Percentiles rank a stretch among this genome's conserved stretches.
phyloP scores from a whole-genome alignment of 2,888 invertebrate genomes.

The Osedax fenrisi region DNA sequence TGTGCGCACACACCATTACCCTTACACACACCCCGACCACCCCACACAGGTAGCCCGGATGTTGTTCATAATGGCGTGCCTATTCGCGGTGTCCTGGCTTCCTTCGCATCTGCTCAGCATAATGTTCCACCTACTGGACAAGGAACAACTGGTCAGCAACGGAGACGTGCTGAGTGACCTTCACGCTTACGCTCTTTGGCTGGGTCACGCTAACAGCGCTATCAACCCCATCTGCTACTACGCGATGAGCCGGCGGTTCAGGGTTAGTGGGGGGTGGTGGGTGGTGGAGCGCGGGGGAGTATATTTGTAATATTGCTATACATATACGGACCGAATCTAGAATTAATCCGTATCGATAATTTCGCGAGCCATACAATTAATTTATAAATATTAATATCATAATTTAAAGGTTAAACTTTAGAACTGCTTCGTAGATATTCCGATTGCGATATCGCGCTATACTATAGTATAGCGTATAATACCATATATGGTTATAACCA shows the following conservation, averaged over 20 bases:
- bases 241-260: constrained; percentile 42
- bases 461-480: no score
- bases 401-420: no score
- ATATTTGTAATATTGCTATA: no score
- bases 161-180: constrained; percentile 23
- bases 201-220: constrained; percentile 42
- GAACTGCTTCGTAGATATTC: no score
- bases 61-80: constrained; percentile 34
- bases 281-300: not conserved
- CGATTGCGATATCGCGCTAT: no score
- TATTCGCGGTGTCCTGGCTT: constrained; percentile 35
- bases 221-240: constrained; percentile 45
- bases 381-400: no score
- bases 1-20: no score
- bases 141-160: constrained; percentile 9
- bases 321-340: no score
- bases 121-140: constrained; percentile 27
- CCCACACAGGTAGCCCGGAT: constrained; percentile 31
- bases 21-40: no score
- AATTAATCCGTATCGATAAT: no score
- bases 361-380: no score
- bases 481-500: no score
- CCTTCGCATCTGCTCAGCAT: constrained; percentile 31
- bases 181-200: constrained; percentile 30
- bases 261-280: constrained; percentile 15